phyloP scores from a whole-genome alignment of 2,888 invertebrate species.

The Galeruca laticollis region DNA sequence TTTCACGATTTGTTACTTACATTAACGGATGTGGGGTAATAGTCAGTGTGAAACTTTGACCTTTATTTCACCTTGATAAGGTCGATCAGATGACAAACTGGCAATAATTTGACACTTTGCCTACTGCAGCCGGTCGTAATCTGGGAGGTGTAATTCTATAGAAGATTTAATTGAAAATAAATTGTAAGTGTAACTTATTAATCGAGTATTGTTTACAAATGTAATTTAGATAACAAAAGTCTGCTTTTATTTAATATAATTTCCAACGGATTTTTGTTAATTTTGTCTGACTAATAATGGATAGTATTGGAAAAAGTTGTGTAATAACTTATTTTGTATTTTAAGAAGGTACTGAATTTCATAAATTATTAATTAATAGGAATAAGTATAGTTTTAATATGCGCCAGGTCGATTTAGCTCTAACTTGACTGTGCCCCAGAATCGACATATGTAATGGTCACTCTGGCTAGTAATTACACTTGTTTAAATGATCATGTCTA shows the following conservation, averaged over 20 bases:
- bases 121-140: constrained; percentile 18
- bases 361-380: neutral
- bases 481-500: too few species aligned
- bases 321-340: neutral
- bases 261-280: neutral
- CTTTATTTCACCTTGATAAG: constrained; percentile 32
- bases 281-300: neutral
- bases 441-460: too few species aligned
- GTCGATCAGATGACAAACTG: constrained; percentile 16
- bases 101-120: constrained; percentile 22
- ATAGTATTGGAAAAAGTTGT: neutral
- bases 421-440: too few species aligned
- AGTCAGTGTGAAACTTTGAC: constrained; percentile 20
- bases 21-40: neutral
- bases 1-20: neutral
- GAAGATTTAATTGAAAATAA: constrained; percentile 1
- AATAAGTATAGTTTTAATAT: neutral
- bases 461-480: too few species aligned
- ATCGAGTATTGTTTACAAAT: neutral
- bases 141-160: constrained; percentile 12
- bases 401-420: too few species aligned
- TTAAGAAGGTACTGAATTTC: neutral
- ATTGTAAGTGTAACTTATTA: constrained; percentile 8
- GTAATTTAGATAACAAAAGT: neutral
- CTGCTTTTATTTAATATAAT: neutral